A percentile compares a stretch with the other conserved stretches of the same genome.
Evolutionary conservation across 2,797 vertebrate species (phyloP).

Genomic region (Odontamblyopus lacepedii): DNA sequence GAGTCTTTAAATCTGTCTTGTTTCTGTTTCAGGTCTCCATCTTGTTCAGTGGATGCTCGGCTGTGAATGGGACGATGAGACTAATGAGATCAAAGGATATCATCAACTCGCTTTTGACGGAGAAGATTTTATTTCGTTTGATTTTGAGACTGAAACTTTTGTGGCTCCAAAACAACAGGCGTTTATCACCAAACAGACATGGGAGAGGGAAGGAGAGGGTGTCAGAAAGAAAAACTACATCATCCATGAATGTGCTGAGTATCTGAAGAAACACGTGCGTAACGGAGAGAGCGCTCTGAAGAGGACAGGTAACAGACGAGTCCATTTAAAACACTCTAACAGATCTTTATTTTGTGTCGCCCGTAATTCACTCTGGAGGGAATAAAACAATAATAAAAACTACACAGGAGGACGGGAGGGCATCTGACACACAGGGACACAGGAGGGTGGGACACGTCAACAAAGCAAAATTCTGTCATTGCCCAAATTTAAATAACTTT

Average conservation of each 20-base stretch:
- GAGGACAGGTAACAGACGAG: background rate
- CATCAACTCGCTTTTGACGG: background rate
- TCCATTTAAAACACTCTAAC: background rate
- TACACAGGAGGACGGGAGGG: too few species aligned
- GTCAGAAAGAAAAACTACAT: background rate
- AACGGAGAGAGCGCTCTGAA: background rate
- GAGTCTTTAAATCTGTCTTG: too few species aligned
- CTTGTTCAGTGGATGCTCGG: background rate
- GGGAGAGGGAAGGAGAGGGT: background rate
- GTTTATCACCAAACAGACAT: background rate
- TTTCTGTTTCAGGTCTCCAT: background rate
- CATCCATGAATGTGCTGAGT: background rate
- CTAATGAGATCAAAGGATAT: background rate
- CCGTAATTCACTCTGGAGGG: background rate
- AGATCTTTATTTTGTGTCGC: background rate
- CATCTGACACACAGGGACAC: too few species aligned
- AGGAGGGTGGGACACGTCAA: too few species aligned
- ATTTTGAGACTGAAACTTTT: conserved; percentile 9
- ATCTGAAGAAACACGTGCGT: background rate
- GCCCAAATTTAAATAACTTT: too few species aligned
- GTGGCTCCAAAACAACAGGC: conserved; percentile 12
- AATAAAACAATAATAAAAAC: too few species aligned
- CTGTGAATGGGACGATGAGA: conserved; percentile 22
- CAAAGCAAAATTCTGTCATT: too few species aligned
- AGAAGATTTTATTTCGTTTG: conserved; percentile 22